Evolutionary conservation across 1,140 invertebrate species (phyloP).

Genomic region (Ceratoteleas bidentatus): DNA sequence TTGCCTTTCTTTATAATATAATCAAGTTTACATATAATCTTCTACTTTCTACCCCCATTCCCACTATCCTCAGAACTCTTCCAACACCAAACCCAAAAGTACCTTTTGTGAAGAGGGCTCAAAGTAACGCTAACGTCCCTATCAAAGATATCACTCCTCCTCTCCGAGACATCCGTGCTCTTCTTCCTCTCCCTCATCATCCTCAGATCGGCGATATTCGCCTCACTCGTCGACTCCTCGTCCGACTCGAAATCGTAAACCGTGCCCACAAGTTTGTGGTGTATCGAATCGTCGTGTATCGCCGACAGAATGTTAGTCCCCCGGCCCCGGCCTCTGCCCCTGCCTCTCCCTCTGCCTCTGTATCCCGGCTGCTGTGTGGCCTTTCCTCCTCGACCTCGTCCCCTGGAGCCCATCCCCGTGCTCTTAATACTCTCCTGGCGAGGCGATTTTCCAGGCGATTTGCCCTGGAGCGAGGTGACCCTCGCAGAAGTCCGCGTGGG

Average conservation of each 20-base stretch:
- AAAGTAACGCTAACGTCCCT: slow-evolving; percentile 60
- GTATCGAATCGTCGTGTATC: slow-evolving; percentile 82
- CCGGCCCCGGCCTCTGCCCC: slow-evolving; percentile 87
- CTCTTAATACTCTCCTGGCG: slow-evolving; percentile 78
- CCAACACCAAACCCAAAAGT: too few relatives aligned
- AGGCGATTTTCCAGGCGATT: slow-evolving; percentile 89
- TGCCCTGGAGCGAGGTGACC: slow-evolving; percentile 84
- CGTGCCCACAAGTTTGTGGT: slow-evolving; percentile 90
- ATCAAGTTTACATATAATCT: too few relatives aligned
- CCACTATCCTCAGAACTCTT: too few relatives aligned
- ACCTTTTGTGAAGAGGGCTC: slow-evolving; percentile 64
- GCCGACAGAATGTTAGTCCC: slow-evolving; percentile 75
- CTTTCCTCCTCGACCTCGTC: slow-evolving; percentile 79
- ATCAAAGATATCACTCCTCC: slow-evolving; percentile 81
- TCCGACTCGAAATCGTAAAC: slow-evolving; percentile 94
- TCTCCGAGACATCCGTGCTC: slow-evolving; percentile 86
- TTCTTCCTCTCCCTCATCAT: slow-evolving; percentile 90
- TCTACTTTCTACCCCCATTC: too few relatives aligned
- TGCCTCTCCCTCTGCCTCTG: slow-evolving; percentile 83
- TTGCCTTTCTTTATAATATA: too few relatives aligned
- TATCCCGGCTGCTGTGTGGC: slow-evolving; percentile 77
- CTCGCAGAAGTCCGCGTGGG: slow-evolving; percentile 84
- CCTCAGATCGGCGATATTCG: slow-evolving; percentile 89
- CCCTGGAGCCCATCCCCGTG: slow-evolving; percentile 60
- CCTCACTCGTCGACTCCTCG: slow-evolving; percentile 88